phyloP scores from a whole-genome alignment of 2,888 invertebrate species.

The Acronicta psi region DNA sequence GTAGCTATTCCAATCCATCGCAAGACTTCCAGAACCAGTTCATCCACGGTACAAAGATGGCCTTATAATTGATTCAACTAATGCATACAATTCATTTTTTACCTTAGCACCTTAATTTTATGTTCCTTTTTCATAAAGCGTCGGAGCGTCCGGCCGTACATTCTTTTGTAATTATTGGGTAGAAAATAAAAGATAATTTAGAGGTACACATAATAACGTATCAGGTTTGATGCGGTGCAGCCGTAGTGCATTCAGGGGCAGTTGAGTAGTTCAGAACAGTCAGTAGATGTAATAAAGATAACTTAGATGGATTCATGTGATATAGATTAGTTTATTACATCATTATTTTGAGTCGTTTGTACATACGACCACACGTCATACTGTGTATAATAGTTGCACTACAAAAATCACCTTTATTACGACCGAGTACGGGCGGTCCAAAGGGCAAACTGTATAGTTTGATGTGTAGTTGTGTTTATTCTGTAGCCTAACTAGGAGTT shows the following conservation, averaged over 20 bases:
- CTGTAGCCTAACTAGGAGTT: no score
- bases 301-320: constrained; percentile 26
- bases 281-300: constrained; percentile 38
- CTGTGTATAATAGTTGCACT: no score
- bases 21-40: constrained; percentile 66
- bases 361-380: neutral
- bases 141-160: constrained; percentile 61
- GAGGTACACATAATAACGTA: constrained; percentile 67
- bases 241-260: constrained; percentile 6
- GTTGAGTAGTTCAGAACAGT: constrained; percentile 11
- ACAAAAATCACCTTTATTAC: no score
- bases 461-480: no score
- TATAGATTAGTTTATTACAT: constrained; percentile 36
- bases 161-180: constrained; percentile 75
- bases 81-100: constrained; percentile 69
- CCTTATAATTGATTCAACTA: constrained; percentile 74
- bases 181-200: constrained; percentile 74
- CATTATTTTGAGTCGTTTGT: constrained; percentile 32
- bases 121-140: constrained; percentile 59
- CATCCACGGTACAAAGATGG: constrained; percentile 62
- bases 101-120: constrained; percentile 63
- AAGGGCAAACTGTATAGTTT: no score
- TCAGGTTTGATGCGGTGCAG: constrained; percentile 51
- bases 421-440: no score
- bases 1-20: constrained; percentile 58